Evolutionary conservation across 2,113 vertebrate genomes (phyloP).

Genomic region (Heteronetta atricapilla): DNA sequence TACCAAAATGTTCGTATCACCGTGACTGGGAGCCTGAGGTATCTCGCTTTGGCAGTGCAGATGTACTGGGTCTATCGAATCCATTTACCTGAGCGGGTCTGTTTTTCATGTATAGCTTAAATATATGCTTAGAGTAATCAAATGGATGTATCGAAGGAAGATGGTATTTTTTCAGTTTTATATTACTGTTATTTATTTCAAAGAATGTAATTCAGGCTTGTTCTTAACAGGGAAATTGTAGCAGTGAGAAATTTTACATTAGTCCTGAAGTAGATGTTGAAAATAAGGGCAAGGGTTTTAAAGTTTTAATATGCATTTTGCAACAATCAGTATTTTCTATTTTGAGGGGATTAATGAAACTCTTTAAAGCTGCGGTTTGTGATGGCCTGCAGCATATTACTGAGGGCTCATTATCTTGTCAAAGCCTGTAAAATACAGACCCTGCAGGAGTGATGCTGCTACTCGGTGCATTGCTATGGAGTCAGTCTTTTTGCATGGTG

Average conservation of each 20-base stretch:
- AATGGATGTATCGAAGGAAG: neutral
- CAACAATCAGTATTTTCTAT: constrained; percentile 39
- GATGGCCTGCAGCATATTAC: constrained; percentile 52
- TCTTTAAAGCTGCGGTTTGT: constrained; percentile 26
- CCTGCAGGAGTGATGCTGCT: constrained; percentile 52
- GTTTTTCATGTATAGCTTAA: neutral
- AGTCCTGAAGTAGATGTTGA: neutral
- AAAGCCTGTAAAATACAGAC: constrained; percentile 32
- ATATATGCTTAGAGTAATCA: neutral
- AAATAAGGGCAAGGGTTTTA: neutral
- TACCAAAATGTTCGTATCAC: neutral
- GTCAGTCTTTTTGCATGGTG: neutral
- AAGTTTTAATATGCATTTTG: constrained; percentile 40
- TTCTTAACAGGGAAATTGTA: neutral
- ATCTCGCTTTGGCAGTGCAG: neutral
- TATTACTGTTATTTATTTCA: constrained; percentile 6
- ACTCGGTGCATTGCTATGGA: constrained; percentile 43
- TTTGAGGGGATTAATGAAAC: constrained; percentile 44
- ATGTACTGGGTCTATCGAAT: neutral
- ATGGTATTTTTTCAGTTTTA: neutral
- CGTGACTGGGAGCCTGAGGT: neutral
- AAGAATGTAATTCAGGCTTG: neutral
- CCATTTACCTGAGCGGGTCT: neutral
- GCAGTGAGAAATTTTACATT: neutral
- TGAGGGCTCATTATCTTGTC: constrained; percentile 65